Conservation (phyloP, 2,797 vertebrate species). For the Pteronotus mesoamericanus region DNA sequence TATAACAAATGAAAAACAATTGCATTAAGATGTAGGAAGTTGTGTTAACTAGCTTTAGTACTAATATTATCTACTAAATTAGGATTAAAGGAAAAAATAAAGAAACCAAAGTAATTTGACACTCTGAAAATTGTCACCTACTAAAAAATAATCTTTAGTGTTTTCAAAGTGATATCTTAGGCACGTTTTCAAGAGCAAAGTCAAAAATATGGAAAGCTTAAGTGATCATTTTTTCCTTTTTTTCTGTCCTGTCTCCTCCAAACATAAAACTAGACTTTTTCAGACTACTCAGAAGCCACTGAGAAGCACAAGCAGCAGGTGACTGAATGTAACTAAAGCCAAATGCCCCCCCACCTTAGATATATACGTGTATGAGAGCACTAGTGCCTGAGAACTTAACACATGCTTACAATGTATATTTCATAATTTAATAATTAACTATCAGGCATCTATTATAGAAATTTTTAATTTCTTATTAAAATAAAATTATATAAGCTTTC, state of each 20-base stretch:
- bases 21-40: slow-evolving; percentile 37
- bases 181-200: slow-evolving; percentile 31
- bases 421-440: neutral
- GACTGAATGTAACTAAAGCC: neutral
- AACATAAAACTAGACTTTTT: neutral
- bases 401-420: neutral
- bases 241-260: neutral
- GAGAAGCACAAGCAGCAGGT: neutral
- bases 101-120: slow-evolving; percentile 12
- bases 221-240: neutral
- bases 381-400: neutral
- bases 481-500: slow-evolving; percentile 44
- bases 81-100: neutral
- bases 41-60: neutral
- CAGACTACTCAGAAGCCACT: neutral
- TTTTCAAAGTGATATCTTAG: slow-evolving; percentile 43
- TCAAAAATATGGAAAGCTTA: neutral
- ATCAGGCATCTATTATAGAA: neutral
- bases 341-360: neutral
- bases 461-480: slow-evolving; percentile 38
- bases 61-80: slow-evolving; percentile 20
- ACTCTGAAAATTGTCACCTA: neutral
- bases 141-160: slow-evolving; percentile 38
- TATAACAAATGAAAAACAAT: slow-evolving; percentile 13
- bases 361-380: neutral